Conservation (phyloP, 2,888 invertebrate genomes). For the Alsophila aescularia region DNA sequence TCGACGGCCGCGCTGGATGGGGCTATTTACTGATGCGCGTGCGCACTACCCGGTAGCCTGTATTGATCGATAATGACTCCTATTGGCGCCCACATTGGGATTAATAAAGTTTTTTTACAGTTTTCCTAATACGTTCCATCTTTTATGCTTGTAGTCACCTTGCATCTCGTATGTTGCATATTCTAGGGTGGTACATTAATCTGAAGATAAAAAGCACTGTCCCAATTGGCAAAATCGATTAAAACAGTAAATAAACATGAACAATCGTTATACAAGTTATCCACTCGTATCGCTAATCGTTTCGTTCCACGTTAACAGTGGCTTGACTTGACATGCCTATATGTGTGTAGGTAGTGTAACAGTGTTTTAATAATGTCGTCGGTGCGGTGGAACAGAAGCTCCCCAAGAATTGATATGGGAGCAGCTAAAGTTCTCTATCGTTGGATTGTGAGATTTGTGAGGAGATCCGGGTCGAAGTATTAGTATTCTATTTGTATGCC, state of each 20-base stretch:
- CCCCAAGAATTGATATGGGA: background rate
- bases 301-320: constrained; percentile 8
- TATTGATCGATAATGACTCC: constrained; percentile 57
- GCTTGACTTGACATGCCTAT: constrained; percentile 3
- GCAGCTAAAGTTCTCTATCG: background rate
- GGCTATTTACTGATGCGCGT: constrained; percentile 78
- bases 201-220: background rate
- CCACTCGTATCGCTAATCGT: constrained; percentile 25
- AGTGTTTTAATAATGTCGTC: constrained; percentile 7
- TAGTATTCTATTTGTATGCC: background rate
- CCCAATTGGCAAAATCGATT: constrained; percentile 1
- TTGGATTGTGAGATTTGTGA: too few relatives aligned
- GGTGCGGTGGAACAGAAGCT: background rate
- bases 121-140: too few relatives aligned
- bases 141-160: too few relatives aligned
- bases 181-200: too few relatives aligned
- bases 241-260: background rate
- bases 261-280: constrained; percentile 24
- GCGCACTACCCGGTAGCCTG: constrained; percentile 51
- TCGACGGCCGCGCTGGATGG: constrained; percentile 71
- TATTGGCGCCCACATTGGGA: constrained; percentile 40
- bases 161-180: too few relatives aligned
- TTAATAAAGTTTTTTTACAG: constrained; percentile 27
- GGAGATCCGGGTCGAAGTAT: background rate
- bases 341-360: constrained; percentile 7